phyloP scores from a whole-genome alignment of 64 coral and sea anemone species.

The Pocillopora verrucosa region DNA sequence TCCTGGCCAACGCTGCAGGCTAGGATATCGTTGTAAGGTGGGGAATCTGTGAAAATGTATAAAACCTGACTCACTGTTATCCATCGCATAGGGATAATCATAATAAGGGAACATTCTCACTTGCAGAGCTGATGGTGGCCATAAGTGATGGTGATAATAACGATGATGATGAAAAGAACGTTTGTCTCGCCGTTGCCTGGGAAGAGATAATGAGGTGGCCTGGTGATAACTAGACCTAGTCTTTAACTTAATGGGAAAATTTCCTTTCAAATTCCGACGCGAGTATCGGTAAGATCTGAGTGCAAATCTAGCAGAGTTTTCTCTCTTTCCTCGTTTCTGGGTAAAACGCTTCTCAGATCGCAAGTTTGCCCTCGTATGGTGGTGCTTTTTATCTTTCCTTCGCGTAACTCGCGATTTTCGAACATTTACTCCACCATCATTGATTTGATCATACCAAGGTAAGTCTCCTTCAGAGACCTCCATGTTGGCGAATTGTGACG shows the following conservation, averaged over 20 bases:
- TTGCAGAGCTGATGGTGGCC: neutral
- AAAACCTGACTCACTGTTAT: neutral
- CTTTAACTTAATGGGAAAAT: neutral
- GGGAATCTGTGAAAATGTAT: constrained; percentile 13
- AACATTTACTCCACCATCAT: neutral
- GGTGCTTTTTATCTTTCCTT: neutral
- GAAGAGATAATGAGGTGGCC: neutral
- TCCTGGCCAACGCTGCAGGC: neutral
- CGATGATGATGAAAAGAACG: neutral
- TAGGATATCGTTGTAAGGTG: neutral
- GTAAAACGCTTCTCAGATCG: neutral
- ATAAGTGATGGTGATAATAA: constrained; percentile 3
- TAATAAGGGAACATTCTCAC: constrained; percentile 3
- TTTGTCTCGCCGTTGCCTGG: neutral
- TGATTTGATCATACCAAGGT: constrained; percentile 2
- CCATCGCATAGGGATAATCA: neutral
- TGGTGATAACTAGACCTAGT: neutral
- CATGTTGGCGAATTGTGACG: constrained; percentile 19
- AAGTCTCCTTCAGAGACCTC: constrained; percentile 35
- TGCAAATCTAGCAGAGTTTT: no score
- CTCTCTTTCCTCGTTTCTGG: no score
- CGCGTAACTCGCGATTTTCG: neutral
- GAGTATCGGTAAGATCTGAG: no score
- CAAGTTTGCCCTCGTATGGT: neutral
- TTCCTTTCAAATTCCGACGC: no score